These are phyloP conservation scores for Xenopus laevis DNA, from an alignment of 2,113 vertebrate species.

Conservation along the genomic window DNA sequence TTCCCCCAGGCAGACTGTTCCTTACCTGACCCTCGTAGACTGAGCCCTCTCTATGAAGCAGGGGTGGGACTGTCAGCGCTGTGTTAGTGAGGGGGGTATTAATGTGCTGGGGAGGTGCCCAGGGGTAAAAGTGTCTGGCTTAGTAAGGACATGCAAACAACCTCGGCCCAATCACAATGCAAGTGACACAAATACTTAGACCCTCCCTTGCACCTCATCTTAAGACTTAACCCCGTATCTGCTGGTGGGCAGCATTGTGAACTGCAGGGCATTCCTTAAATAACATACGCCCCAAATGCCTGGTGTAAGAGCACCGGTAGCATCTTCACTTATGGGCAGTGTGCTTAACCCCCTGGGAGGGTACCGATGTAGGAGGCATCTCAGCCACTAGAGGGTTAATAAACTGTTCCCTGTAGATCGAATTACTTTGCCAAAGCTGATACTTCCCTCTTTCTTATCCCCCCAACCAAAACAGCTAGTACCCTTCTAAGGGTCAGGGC, in stretches of 20 bases:
- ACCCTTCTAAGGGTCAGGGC: too few relatives aligned
- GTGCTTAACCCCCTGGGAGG: too few relatives aligned
- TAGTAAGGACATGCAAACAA: constrained; percentile 88
- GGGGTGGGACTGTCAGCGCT: constrained; percentile 50
- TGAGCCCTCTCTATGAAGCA: constrained; percentile 69
- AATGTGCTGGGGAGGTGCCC: constrained; percentile 78
- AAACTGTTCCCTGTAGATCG: neutral
- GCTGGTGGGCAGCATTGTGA: neutral
- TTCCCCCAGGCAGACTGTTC: constrained; percentile 1
- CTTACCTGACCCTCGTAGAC: constrained; percentile 48
- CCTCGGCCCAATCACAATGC: constrained; percentile 80
- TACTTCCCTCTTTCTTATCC: neutral
- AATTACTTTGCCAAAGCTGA: neutral
- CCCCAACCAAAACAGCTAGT: neutral
- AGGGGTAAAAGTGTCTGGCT: constrained; percentile 70
- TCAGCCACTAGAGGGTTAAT: neutral
- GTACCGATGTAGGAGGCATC: neutral
- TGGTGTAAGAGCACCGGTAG: too few relatives aligned
- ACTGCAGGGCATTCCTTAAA: too few relatives aligned
- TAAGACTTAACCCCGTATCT: constrained; percentile 30
- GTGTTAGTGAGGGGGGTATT: constrained; percentile 77
- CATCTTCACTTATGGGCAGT: neutral
- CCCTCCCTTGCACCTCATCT: constrained; percentile 69
- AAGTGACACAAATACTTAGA: constrained; percentile 69
- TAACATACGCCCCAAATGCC: too few relatives aligned